These are phyloP conservation scores for Argentina silus DNA, from an alignment of 2,797 vertebrate species.

Conservation along the genomic window DNA sequence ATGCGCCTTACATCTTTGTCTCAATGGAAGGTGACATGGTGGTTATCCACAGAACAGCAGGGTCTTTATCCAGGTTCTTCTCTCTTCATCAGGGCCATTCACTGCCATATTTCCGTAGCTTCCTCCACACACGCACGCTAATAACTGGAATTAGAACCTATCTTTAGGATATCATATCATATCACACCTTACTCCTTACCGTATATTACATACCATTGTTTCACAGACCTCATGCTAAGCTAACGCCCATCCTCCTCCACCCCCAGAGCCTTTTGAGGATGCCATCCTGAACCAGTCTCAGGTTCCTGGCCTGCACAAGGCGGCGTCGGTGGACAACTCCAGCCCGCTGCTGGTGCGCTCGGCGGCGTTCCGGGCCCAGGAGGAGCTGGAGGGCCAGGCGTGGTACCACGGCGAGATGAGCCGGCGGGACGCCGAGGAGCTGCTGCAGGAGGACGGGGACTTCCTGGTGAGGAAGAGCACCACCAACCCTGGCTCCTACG, in stretches of 20 bases:
- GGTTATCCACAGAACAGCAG: not conserved
- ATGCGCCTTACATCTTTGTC: not conserved
- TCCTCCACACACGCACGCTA: no score
- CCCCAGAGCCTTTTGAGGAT: conserved; percentile 93
- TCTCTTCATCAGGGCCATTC: not conserved
- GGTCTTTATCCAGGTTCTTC: not conserved
- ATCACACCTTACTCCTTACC: not conserved
- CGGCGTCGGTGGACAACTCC: conserved; percentile 82
- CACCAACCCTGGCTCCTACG: conserved; percentile 93
- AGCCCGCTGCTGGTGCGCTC: conserved; percentile 84
- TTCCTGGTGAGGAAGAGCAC: conserved; percentile 96
- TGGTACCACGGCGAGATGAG: conserved; percentile 98
- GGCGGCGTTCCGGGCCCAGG: conserved; percentile 76
- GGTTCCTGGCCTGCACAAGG: conserved; percentile 80
- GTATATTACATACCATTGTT: no score
- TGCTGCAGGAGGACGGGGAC: conserved; percentile 90
- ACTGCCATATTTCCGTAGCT: no score
- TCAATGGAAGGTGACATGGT: not conserved
- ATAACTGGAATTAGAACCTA: no score
- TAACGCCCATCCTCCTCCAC: not conserved
- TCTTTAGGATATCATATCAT: not conserved
- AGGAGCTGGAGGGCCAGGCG: conserved; percentile 84
- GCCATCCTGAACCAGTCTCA: conserved; percentile 87
- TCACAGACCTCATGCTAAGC: not conserved
- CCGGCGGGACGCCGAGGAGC: conserved; percentile 91